phyloP scores from a whole-genome alignment of 2,888 invertebrate species.

The Tribolium freemani region DNA sequence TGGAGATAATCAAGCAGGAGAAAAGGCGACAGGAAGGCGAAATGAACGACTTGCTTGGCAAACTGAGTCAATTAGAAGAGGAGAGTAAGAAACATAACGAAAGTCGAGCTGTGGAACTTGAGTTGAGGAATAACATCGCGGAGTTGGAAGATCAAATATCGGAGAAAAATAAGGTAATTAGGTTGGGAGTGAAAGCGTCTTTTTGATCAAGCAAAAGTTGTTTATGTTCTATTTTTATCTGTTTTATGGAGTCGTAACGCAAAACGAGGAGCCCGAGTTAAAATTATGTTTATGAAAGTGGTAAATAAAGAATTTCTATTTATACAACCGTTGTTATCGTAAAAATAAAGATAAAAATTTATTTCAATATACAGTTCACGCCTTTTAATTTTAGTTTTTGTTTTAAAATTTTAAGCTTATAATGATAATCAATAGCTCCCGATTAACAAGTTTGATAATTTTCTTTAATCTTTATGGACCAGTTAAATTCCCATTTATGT shows the following conservation, averaged over 20 bases:
- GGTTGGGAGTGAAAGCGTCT: neutral
- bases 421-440: too few relatives aligned
- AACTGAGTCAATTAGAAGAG: conserved; percentile 72
- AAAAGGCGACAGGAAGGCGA: conserved; percentile 79
- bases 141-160: conserved; percentile 75
- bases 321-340: too few relatives aligned
- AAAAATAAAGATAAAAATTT: too few relatives aligned
- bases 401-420: too few relatives aligned
- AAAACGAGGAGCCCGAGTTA: neutral
- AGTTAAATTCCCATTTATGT: too few relatives aligned
- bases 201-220: neutral
- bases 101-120: conserved; percentile 68
- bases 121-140: conserved; percentile 68
- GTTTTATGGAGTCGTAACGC: neutral
- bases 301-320: too few relatives aligned
- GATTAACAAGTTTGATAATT: too few relatives aligned
- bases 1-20: conserved; percentile 82
- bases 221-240: neutral
- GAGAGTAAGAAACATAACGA: conserved; percentile 65
- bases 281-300: too few relatives aligned
- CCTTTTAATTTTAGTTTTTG: too few relatives aligned
- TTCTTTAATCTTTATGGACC: too few relatives aligned
- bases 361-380: too few relatives aligned
- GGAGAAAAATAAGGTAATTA: conserved; percentile 75
- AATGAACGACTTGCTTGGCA: conserved; percentile 73